Evolutionary conservation across 2,888 invertebrate genomes (phyloP).

Genomic region (Leucophenga maculata): DNA sequence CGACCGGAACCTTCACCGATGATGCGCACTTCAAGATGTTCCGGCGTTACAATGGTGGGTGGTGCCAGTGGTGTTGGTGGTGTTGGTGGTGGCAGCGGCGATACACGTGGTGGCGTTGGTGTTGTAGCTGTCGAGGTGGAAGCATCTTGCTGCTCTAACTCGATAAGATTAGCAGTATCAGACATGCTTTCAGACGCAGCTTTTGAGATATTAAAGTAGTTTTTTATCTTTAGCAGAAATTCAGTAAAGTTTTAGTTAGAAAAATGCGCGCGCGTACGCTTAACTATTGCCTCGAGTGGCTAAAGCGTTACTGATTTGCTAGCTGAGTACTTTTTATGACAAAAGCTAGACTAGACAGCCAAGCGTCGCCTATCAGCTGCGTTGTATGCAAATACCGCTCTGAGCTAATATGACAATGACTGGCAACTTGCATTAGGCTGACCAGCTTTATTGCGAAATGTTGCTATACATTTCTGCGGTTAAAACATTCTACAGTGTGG

Average conservation of each 20-base stretch:
- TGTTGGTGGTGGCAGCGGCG: too few species aligned
- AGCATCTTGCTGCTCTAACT: constrained; percentile 28
- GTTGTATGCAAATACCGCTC: too few species aligned
- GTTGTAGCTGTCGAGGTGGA: background rate
- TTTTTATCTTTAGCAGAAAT: background rate
- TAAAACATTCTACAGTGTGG: too few species aligned
- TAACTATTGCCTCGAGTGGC: constrained; percentile 21
- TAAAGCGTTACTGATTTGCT: constrained; percentile 32
- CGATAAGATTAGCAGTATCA: constrained; percentile 15
- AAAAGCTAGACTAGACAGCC: background rate
- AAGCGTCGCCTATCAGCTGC: background rate
- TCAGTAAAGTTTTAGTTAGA: background rate
- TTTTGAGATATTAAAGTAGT: too few species aligned
- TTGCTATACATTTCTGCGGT: too few species aligned
- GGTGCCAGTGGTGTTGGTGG: too few species aligned
- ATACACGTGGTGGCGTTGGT: constrained; percentile 8
- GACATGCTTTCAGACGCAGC: background rate
- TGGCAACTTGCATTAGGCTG: constrained; percentile 4
- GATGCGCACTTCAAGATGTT: constrained; percentile 52
- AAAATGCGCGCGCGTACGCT: background rate
- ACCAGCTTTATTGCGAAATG: constrained; percentile 8
- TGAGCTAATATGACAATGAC: background rate
- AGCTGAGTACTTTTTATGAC: background rate
- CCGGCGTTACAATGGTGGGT: background rate
- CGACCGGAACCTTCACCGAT: constrained; percentile 37